Evolutionary conservation across 2,797 vertebrate species (phyloP), one percentile per base, ranked within the genome.

Genomic region (Otolemur crassicaudatus): DNA sequence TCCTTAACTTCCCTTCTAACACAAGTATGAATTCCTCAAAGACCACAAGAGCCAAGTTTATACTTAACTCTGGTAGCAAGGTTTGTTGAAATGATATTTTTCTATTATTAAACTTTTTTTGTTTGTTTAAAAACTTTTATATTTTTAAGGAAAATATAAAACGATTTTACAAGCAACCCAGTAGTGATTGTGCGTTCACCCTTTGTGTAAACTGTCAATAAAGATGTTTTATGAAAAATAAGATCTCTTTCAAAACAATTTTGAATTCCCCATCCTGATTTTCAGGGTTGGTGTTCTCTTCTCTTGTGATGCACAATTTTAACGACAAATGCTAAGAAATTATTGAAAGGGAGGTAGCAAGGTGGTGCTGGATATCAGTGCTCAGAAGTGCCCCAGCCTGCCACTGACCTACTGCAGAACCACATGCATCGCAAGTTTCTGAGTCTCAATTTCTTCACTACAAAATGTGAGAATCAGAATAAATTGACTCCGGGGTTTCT

Each of bases 41-140:
- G 94, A 96, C 87, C 95, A 90, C 90, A 97, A 97, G 95, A 97
- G 94, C 89, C 97, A 98, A 98, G 97, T 84, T 81, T 95, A 92
- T 97, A 93, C 84, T 96, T 95, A 98, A 98, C 91, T 90, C 93
- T 23, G 92, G 92, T 84, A 85, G 95, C 84, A 97, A 97, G 53
- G 23, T 80, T 95, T 92, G 95, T 89, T 92, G 92, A 96, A 97
- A 76, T 90, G 69, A 76, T 86, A 97, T 90, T 98, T 97, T 97
- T 97, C 95, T 97, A 56, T 96, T 95, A 92, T 85, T 95, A 7
- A 94, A 94, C 94, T 98, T 98, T 97, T 97, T 97, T 98, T 98
- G 88, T 94, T 98, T 97, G 92, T 88, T 98, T 97, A 95, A 95
- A 97, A 94, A 91, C 79, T 27, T 96, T 98, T 12, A 61, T 34